phyloP scores from a whole-genome alignment of 2,113 vertebrate genomes.

The Lophura nycthemera region DNA sequence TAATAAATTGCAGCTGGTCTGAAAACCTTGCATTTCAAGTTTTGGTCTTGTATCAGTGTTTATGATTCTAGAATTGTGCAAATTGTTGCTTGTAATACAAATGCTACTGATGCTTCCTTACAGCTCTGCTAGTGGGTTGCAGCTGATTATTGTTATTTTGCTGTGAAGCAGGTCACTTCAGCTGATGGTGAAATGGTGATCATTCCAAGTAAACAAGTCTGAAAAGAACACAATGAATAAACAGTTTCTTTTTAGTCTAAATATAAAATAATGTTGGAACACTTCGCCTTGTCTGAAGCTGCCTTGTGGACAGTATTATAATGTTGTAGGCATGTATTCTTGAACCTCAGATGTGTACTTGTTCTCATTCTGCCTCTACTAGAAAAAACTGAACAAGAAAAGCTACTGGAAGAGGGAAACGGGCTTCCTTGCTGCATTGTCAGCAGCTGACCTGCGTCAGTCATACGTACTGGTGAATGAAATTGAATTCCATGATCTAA shows the following conservation, averaged over 20 bases:
- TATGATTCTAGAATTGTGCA: not conserved
- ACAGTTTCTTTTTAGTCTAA: not conserved
- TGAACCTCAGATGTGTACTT: not conserved
- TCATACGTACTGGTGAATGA: not conserved
- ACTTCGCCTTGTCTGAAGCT: not conserved
- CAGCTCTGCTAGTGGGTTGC: not conserved
- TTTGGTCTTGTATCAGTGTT: not conserved
- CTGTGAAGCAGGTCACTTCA: not conserved
- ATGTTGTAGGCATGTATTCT: not conserved
- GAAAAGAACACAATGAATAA: not conserved
- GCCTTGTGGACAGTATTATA: not conserved
- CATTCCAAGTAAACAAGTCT: not conserved
- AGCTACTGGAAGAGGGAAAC: not conserved
- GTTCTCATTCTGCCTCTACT: not conserved
- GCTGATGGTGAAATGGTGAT: not conserved
- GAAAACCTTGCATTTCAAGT: not conserved
- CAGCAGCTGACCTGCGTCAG: not conserved
- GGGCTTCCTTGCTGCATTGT: rapidly evolving
- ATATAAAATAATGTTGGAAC: not conserved
- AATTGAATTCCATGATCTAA: not conserved
- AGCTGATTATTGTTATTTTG: not conserved
- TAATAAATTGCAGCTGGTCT: not conserved
- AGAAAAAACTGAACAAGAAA: not conserved
- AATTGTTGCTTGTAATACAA: not conserved
- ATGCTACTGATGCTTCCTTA: not conserved